phyloP scores from a whole-genome alignment of 2,113 vertebrate species.

The Cathartes aura region DNA sequence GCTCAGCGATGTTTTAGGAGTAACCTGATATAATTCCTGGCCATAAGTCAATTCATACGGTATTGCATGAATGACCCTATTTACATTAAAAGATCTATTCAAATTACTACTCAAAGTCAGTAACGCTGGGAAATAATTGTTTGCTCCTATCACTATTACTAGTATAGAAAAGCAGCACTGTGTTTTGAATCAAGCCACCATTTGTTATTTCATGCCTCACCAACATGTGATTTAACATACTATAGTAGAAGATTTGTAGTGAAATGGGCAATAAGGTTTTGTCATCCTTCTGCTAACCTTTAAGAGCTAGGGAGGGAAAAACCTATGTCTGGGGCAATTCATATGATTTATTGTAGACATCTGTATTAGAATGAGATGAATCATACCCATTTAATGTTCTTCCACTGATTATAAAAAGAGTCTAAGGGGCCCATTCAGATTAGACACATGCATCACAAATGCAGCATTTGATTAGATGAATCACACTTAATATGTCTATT shows the following conservation, averaged over 20 bases:
- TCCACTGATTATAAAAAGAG: background rate
- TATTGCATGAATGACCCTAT: background rate
- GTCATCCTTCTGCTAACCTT: background rate
- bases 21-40: background rate
- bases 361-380: background rate
- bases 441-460: background rate
- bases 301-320: background rate
- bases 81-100: background rate
- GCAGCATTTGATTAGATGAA: background rate
- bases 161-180: background rate
- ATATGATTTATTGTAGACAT: background rate
- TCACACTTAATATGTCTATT: background rate
- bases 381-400: background rate
- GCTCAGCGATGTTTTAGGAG: background rate
- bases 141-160: background rate
- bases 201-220: background rate
- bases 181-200: background rate
- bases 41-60: background rate
- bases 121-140: background rate
- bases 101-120: background rate
- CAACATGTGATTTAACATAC: background rate
- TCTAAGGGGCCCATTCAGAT: background rate
- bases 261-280: background rate
- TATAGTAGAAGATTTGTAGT: background rate
- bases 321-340: background rate